A percentile compares a stretch with the other conserved stretches of the same genome.
Evolutionary conservation across 2,888 invertebrate genomes (phyloP).

Genomic region (Hydriomena furcata): DNA sequence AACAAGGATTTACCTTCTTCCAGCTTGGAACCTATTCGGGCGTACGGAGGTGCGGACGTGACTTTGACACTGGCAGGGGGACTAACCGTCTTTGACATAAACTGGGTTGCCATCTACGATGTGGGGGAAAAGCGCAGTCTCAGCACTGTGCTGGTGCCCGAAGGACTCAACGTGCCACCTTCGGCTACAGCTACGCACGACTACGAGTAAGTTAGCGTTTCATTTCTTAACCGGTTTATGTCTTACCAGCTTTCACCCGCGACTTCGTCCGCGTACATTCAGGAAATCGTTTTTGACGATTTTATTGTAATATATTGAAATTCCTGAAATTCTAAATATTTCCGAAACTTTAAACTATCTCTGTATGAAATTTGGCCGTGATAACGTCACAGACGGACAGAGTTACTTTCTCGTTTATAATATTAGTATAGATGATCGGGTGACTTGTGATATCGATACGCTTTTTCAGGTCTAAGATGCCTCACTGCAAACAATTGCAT

Average conservation of each 20-base stretch:
- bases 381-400: too few species aligned
- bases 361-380: too few species aligned
- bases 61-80: constrained; percentile 91
- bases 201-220: constrained; percentile 40
- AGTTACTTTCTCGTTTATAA: too few species aligned
- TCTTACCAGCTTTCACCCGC: too few species aligned
- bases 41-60: constrained; percentile 89
- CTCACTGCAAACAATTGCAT: constrained; percentile 94
- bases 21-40: constrained; percentile 91
- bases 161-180: constrained; percentile 92
- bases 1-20: too few species aligned
- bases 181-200: constrained; percentile 77
- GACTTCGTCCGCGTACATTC: too few species aligned
- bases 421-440: too few species aligned
- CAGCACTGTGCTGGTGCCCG: constrained; percentile 87
- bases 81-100: constrained; percentile 90
- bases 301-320: too few species aligned
- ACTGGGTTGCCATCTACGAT: constrained; percentile 94
- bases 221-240: background rate
- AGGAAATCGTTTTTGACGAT: too few species aligned
- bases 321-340: too few species aligned
- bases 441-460: too few species aligned
- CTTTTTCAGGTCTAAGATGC: constrained; percentile 85
- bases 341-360: too few species aligned
- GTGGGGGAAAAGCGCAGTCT: constrained; percentile 64